Percentiles rank a stretch among this genome's conserved stretches.
phyloP scores from a whole-genome alignment of 1,140 invertebrate genomes.

The Muscidifurax raptorellus region DNA sequence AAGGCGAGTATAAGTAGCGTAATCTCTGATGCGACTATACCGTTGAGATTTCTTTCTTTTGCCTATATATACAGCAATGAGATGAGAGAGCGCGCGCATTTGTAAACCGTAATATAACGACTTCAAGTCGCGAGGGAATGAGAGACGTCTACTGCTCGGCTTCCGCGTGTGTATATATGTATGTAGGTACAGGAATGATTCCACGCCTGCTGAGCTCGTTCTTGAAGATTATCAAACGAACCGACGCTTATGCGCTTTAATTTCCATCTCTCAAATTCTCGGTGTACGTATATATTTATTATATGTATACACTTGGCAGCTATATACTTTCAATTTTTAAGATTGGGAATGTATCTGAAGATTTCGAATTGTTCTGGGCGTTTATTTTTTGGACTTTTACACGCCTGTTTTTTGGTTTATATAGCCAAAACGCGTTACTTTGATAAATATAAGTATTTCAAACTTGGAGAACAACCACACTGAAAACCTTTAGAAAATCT shows the following conservation, averaged over 20 bases:
- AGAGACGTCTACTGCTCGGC: neutral
- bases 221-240: neutral
- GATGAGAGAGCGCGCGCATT: neutral
- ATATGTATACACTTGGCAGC: neutral
- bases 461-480: too few relatives aligned
- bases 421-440: too few relatives aligned
- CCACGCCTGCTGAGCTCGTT: neutral
- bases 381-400: too few relatives aligned
- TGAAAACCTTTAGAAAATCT: too few relatives aligned
- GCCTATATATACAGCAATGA: neutral
- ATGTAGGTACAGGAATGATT: neutral
- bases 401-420: too few relatives aligned
- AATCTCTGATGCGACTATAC: neutral
- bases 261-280: neutral
- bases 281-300: neutral
- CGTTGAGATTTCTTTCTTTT: constrained; percentile 7
- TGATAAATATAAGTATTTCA: too few relatives aligned
- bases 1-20: neutral
- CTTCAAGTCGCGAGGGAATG: neutral
- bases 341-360: too few relatives aligned
- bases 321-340: too few relatives aligned
- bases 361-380: too few relatives aligned
- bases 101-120: neutral
- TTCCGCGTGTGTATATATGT: neutral
- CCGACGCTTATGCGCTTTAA: neutral